Evolutionary conservation across 2,888 invertebrate genomes (phyloP).

Genomic region (Lacanobia wlatinum): DNA sequence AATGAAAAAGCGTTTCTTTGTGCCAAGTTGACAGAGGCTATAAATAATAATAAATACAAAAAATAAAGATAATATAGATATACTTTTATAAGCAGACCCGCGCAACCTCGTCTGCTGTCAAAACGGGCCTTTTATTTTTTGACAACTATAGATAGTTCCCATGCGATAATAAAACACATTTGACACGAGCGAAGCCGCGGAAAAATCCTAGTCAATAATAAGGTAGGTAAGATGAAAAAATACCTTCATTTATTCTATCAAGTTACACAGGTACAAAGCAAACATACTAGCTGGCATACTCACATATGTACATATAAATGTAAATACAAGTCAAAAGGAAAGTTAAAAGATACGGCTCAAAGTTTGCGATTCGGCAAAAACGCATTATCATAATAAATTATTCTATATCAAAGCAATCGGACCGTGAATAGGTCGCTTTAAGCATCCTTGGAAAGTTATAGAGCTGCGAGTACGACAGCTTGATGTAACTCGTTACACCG

Average conservation of each 20-base stretch:
- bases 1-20: too few relatives aligned
- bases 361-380: conserved; percentile 63
- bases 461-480: conserved; percentile 48
- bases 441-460: conserved; percentile 52
- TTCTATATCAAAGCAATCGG: conserved; percentile 65
- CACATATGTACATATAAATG: conserved; percentile 25
- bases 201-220: too few relatives aligned
- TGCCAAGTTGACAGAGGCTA: too few relatives aligned
- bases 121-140: too few relatives aligned
- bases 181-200: too few relatives aligned
- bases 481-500: conserved; percentile 49
- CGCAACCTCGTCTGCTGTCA: too few relatives aligned
- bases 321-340: conserved; percentile 49
- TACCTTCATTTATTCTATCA: conserved; percentile 10
- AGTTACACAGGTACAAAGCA: conserved; percentile 9
- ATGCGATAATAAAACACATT: too few relatives aligned
- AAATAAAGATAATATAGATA: too few relatives aligned
- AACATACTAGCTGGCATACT: conserved; percentile 23
- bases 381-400: conserved; percentile 66
- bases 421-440: conserved; percentile 64
- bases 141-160: too few relatives aligned
- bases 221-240: not conserved
- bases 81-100: too few relatives aligned
- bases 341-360: conserved; percentile 56
- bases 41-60: too few relatives aligned